These are phyloP conservation scores for Prionailurus viverrinus DNA, from an alignment of 2,113 vertebrate genomes.

Conservation along the genomic window DNA sequence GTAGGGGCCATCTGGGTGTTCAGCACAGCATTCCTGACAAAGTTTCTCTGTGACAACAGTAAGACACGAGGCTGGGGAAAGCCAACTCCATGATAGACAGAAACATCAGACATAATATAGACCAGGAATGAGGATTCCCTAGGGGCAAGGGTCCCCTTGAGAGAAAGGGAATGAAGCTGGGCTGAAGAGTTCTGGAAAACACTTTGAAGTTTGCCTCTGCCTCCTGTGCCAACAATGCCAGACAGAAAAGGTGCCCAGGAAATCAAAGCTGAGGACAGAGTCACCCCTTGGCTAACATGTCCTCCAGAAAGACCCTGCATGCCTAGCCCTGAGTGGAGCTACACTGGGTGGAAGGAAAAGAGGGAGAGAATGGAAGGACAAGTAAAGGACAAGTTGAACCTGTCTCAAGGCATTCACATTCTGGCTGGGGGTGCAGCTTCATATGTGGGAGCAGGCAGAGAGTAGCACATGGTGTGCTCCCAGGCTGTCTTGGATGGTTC, in stretches of 20 bases:
- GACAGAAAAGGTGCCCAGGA: neutral
- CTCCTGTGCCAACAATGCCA: neutral
- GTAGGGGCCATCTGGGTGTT: neutral
- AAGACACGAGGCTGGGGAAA: neutral
- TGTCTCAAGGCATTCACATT: neutral
- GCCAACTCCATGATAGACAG: neutral
- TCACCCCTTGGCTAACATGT: neutral
- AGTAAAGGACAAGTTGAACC: neutral
- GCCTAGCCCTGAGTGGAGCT: neutral
- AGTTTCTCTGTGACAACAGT: neutral
- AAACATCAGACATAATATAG: neutral
- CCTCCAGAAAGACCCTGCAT: neutral
- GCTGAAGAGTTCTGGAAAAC: neutral
- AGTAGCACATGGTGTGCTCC: slow-evolving; percentile 3
- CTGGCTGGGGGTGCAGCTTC: neutral
- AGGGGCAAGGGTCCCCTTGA: neutral
- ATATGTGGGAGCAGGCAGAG: neutral
- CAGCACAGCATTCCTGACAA: neutral
- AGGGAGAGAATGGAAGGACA: neutral
- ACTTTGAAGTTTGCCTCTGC: neutral
- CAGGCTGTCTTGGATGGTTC: neutral
- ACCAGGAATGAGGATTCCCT: neutral
- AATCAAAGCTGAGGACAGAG: neutral
- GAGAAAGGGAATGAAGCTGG: neutral
- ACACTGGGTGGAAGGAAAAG: neutral